Evolutionary conservation across 2,888 invertebrate species (phyloP), one percentile per base, ranked within the genome.

Genomic region (Yponomeuta evonymella): DNA sequence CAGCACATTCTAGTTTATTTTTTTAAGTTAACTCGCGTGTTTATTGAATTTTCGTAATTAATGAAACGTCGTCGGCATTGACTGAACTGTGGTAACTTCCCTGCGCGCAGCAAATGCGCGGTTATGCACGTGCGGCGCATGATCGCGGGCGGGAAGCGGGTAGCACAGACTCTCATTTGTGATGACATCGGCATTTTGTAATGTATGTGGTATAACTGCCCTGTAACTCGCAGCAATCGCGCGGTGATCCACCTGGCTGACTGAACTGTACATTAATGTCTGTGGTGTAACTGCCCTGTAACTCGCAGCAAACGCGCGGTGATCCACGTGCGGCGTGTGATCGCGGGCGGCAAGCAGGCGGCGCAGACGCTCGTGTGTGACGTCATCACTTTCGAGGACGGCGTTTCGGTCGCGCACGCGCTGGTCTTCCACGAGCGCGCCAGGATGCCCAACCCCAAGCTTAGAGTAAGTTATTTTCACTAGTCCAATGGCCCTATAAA

Each of bases 351-450:
- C 81, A 0, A 78, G 80, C 72, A 75, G 43, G 43, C 72, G 75
- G 76, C 12, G 75, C 80, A 58, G 70, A 83, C 77, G 71, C 72
- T 87, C 30, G 84, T 86, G 36, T 87, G 87, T 73, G 92, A 92
- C 77, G 79, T 92, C 71, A 83, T 79, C 1, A 89, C 91, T 0
- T 85, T 83, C 70, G 90, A 89, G 29, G 79, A 87, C 73, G 87
- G 87, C 62, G 80, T 89, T 72, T 90, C 82, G 73, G 74, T 91
- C 2, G 87, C 86, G 67, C 88, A 88, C 72, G 90, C 90, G 15
- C 82, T 91, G 1, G 85, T 83, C 5, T 92, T 90, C 78, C 90
- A 91, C 74, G 88, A 85, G 15, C 84, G 91, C 11, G 90, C 90
- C 6, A 81, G 76, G 29, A 79, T 89, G 80, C 73, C 79, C 1